phyloP scores from a whole-genome alignment of 2,888 invertebrate genomes.

The Spisula subtruncata region DNA sequence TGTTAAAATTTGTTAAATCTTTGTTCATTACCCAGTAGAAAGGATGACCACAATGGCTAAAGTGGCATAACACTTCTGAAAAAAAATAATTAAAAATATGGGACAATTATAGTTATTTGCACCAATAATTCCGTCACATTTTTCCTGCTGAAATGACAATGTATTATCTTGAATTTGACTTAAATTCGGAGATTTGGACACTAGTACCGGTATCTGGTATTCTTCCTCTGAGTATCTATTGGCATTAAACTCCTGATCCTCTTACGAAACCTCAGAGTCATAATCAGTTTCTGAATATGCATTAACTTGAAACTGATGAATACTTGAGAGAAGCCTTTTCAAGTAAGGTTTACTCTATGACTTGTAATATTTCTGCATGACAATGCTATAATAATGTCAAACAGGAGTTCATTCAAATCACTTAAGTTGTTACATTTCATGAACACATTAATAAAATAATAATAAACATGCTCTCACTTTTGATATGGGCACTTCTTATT shows the following conservation, averaged over 20 bases:
- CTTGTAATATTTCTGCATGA: not conserved
- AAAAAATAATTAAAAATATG: not conserved
- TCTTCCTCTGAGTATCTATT: not conserved
- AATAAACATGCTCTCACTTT: conserved; percentile 43
- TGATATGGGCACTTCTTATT: conserved; percentile 33
- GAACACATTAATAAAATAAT: conserved; percentile 39
- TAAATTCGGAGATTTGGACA: not conserved
- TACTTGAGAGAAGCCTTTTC: conserved; percentile 40
- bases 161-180: not conserved
- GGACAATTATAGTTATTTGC: not conserved
- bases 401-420: conserved; percentile 39
- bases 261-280: not conserved
- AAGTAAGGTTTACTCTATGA: not conserved
- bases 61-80: not conserved
- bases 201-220: not conserved
- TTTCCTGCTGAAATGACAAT: too few relatives aligned
- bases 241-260: not conserved
- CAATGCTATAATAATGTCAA: conserved; percentile 36
- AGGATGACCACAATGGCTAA: not conserved
- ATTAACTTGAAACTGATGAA: conserved; percentile 50
- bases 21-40: conserved; percentile 28
- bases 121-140: not conserved
- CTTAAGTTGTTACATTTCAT: conserved; percentile 53
- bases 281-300: not conserved
- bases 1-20: conserved; percentile 16